Conservation (phyloP, 2,888 invertebrate species). For the Diogma glabrata region DNA sequence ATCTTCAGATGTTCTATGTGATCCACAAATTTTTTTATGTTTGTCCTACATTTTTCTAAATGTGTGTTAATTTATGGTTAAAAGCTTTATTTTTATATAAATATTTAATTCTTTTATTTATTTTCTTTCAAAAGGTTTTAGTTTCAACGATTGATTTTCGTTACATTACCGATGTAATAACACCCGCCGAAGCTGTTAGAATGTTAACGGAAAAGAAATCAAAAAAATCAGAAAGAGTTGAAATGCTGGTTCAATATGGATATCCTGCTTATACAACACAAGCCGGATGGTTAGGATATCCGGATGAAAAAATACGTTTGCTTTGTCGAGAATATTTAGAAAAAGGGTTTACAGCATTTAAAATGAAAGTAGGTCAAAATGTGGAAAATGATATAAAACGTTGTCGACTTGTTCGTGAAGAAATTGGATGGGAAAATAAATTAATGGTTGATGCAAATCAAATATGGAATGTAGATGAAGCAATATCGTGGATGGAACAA, state of each 20-base stretch:
- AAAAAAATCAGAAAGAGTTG: constrained; percentile 51
- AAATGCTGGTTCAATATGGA: constrained; percentile 50
- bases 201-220: constrained; percentile 47
- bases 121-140: too few relatives aligned
- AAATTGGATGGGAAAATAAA: constrained; percentile 61
- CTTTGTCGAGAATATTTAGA: constrained; percentile 61
- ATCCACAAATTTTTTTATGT: too few relatives aligned
- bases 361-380: constrained; percentile 79
- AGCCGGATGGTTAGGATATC: constrained; percentile 74
- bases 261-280: constrained; percentile 82
- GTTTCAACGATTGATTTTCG: constrained; percentile 82
- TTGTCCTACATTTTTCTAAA: too few relatives aligned
- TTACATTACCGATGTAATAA: constrained; percentile 69
- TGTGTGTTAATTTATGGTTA: too few relatives aligned
- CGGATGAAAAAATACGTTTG: constrained; percentile 56
- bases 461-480: constrained; percentile 75
- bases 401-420: constrained; percentile 57
- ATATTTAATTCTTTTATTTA: too few relatives aligned
- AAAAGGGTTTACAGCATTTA: constrained; percentile 71
- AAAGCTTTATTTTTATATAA: too few relatives aligned
- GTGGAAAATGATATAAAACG: constrained; percentile 64
- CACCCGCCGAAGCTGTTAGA: constrained; percentile 66
- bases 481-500: constrained; percentile 75
- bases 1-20: too few relatives aligned
- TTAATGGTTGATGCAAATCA: constrained; percentile 86